These are phyloP conservation scores for Tortrix viridana DNA, from an alignment of 2,888 invertebrate genomes.

Conservation along the genomic window DNA sequence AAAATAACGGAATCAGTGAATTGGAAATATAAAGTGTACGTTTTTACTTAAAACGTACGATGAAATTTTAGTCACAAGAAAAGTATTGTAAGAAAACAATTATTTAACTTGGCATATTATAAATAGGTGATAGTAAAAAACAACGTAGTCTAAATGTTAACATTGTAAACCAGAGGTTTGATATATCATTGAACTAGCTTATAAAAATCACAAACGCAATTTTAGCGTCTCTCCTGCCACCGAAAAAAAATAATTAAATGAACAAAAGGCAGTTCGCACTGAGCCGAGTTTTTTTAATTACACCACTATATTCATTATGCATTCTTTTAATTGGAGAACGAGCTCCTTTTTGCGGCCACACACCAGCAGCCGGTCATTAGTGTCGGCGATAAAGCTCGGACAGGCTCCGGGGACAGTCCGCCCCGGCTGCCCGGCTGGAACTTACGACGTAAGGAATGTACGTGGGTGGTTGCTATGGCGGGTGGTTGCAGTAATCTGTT, in stretches of 20 bases:
- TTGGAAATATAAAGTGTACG: slow-evolving; percentile 34
- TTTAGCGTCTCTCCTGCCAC: neutral
- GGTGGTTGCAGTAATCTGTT: neutral
- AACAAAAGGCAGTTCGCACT: slow-evolving; percentile 11
- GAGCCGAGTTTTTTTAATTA: slow-evolving; percentile 25
- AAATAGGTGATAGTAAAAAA: too few species aligned
- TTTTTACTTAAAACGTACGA: slow-evolving; percentile 19
- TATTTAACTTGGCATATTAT: neutral
- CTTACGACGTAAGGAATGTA: slow-evolving; percentile 18
- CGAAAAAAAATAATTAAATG: neutral
- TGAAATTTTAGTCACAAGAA: neutral
- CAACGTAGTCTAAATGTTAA: too few species aligned
- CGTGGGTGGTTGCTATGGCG: neutral
- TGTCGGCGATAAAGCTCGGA: slow-evolving; percentile 19
- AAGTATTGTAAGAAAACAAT: neutral
- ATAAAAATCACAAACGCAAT: neutral
- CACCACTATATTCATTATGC: slow-evolving; percentile 19
- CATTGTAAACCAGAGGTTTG: neutral
- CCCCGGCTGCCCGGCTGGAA: slow-evolving; percentile 7
- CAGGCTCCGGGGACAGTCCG: slow-evolving; percentile 13
- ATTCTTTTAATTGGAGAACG: slow-evolving; percentile 37
- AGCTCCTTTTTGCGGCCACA: slow-evolving; percentile 31
- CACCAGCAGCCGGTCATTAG: slow-evolving; percentile 19
- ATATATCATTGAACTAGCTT: neutral
- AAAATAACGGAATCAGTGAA: slow-evolving; percentile 33